A percentile compares a stretch with the other conserved stretches of the same genome.
phyloP scores from a whole-genome alignment of 1,140 invertebrate genomes.

The Bactericera cockerelli region DNA sequence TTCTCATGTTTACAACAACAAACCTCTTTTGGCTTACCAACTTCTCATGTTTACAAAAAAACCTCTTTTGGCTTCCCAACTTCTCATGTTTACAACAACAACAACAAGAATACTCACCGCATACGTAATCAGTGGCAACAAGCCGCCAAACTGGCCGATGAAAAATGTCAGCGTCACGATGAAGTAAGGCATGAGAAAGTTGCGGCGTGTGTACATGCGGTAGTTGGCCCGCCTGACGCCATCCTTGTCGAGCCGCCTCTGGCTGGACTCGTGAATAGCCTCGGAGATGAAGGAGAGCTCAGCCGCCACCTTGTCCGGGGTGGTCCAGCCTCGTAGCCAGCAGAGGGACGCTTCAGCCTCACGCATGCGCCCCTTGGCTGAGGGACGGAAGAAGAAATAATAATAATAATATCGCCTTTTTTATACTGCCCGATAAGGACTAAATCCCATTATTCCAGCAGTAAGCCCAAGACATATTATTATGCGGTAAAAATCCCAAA shows the following conservation, averaged over 20 bases:
- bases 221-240: background rate
- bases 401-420: background rate
- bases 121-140: conserved; percentile 50
- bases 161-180: conserved; percentile 48
- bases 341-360: conserved; percentile 33
- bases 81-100: background rate
- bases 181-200: conserved; percentile 44
- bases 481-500: too few species aligned
- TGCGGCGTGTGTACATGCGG: conserved; percentile 32
- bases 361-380: conserved; percentile 31
- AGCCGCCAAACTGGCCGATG: conserved; percentile 51
- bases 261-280: background rate
- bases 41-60: too few species aligned
- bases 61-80: too few species aligned
- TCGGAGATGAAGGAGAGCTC: conserved; percentile 25
- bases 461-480: too few species aligned
- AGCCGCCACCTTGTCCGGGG: conserved; percentile 29
- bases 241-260: background rate
- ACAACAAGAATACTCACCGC: conserved; percentile 39
- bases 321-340: conserved; percentile 33
- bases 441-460: too few species aligned
- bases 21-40: too few species aligned
- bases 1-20: too few species aligned
- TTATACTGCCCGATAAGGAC: background rate
- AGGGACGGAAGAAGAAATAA: conserved; percentile 20